Base-by-base conservation (phyloP, 2,888 invertebrate species). In the Caenorhabditis sp. region DNA sequence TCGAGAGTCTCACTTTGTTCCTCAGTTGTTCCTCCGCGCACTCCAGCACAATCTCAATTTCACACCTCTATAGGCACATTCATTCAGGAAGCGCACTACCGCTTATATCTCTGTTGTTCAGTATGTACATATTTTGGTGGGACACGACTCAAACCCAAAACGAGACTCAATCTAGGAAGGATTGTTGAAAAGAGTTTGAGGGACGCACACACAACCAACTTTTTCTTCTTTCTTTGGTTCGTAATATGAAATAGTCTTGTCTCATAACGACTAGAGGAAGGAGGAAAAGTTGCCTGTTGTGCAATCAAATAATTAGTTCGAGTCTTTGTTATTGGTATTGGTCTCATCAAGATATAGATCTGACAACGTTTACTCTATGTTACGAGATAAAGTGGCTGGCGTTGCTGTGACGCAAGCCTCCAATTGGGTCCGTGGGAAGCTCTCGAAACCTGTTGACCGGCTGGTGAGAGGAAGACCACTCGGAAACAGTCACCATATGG, bases 61-160 rank as follows among this genome's bases (percentile, higher is more conserved):
- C 84, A 84, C 84, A 84, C 84, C 72, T 84, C 61, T 22, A 58
- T 84, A 64, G 49, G 35, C 84, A 84, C 80, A 81, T 84, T 74
- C 79, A 83, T 41, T 79, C 82, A 80, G 84, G 84, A 84, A 84
- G 80, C 84, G 84, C 69, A 69, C 47, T 69, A 64, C 79, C 79
- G 79, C 79, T 70, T 70, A 79, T 80, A 72, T 56, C 44, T 66
- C 66, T 28, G 41, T 77, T 77, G 69, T 77, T 63, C 77, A 77
- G 54, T 41, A 79, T 79, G 79, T 79, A 72, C 79, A 79, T 79
- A 79, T 79, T 79, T 76, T 61, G 79, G n/a, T 28, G 47, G 24
- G 26, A 14, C 7, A 26, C 28, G 28, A 19, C 56, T 24, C 12
- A 14, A 22, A 68, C 41, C 16, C 38, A 35, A 22, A 58, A 24